Evolutionary conservation across 92 coral and sea anemone species (phyloP).

Genomic region (Paramuricea clavata): DNA sequence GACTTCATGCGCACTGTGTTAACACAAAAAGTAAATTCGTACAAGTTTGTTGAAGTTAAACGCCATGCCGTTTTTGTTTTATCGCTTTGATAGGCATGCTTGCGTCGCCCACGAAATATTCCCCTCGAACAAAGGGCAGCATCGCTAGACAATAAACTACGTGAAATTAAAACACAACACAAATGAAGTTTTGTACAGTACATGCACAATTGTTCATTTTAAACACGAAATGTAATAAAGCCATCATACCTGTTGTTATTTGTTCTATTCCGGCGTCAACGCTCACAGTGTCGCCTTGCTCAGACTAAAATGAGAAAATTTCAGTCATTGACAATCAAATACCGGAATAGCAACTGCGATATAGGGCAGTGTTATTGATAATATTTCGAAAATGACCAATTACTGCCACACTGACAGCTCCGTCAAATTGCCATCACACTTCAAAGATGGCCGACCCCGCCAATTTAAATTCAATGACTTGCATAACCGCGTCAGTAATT

Average conservation of each 20-base stretch:
- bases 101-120: not conserved
- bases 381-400: not conserved
- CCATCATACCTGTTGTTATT: not conserved
- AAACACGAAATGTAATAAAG: not conserved
- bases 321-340: not conserved
- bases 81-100: not conserved
- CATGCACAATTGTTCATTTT: not conserved
- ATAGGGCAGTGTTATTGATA: not conserved
- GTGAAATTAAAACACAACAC: not conserved
- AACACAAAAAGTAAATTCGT: too few species aligned
- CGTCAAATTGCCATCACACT: constrained; percentile 12
- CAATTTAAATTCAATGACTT: constrained; percentile 3
- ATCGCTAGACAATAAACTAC: not conserved
- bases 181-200: not conserved
- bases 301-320: not conserved
- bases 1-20: too few species aligned
- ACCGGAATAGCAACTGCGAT: not conserved
- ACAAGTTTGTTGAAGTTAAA: too few species aligned
- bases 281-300: not conserved
- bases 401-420: not conserved
- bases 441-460: constrained; percentile 8
- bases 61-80: not conserved
- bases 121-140: not conserved
- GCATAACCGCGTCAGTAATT: not conserved
- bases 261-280: not conserved